Percentiles rank a stretch among this genome's conserved stretches.
Evolutionary conservation across 2,113 vertebrate genomes (phyloP).

Genomic region (Recurvirostra avosetta): DNA sequence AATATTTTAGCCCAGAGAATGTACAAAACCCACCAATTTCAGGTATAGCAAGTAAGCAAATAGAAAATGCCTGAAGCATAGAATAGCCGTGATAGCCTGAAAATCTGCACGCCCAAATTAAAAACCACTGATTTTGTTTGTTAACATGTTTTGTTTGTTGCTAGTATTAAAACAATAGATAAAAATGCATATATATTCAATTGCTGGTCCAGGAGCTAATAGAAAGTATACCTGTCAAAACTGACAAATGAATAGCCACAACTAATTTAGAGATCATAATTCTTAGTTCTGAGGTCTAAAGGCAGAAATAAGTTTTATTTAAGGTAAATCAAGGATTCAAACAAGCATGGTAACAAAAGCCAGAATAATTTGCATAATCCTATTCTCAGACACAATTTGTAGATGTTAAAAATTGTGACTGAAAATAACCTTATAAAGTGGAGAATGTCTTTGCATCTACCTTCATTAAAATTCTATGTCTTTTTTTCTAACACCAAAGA

Average conservation of each 20-base stretch:
- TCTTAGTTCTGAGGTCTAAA: background rate
- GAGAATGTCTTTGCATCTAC: background rate
- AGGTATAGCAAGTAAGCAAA: background rate
- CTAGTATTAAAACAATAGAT: slow-evolving; percentile 27
- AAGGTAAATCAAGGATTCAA: background rate
- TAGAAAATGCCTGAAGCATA: background rate
- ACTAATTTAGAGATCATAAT: slow-evolving; percentile 41
- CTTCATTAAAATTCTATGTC: background rate
- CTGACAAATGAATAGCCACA: slow-evolving; percentile 63
- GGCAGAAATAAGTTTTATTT: background rate
- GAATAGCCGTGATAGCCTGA: background rate
- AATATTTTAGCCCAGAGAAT: slow-evolving; percentile 16
- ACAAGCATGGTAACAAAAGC: background rate
- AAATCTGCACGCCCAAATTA: background rate
- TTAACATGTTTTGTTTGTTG: background rate
- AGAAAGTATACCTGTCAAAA: slow-evolving; percentile 53
- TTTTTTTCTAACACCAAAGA: background rate
- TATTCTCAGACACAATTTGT: background rate
- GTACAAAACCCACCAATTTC: background rate
- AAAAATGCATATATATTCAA: slow-evolving; percentile 15
- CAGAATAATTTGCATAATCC: background rate
- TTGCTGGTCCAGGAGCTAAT: slow-evolving; percentile 59
- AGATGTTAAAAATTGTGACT: background rate
- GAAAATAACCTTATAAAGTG: background rate
- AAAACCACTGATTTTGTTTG: slow-evolving; percentile 9